These are phyloP conservation scores for Trinectes maculatus DNA, from an alignment of 2,113 vertebrate species.

Conservation along the genomic window DNA sequence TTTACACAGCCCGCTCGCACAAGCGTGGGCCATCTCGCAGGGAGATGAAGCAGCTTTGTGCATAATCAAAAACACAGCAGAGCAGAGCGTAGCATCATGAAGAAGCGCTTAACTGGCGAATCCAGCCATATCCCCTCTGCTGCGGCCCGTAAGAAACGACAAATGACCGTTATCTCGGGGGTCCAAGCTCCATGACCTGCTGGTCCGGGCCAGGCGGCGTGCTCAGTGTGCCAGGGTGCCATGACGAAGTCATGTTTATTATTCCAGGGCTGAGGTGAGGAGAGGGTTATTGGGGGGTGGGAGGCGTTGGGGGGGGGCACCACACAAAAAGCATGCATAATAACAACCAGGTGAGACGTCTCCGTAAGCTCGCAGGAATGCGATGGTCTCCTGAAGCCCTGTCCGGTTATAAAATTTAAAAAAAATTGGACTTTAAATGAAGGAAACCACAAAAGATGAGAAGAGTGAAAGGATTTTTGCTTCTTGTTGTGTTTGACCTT, in stretches of 20 bases:
- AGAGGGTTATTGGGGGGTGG: slow-evolving; percentile 44
- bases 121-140: slow-evolving; percentile 47
- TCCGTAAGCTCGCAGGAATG: slow-evolving; percentile 60
- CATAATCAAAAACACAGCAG: slow-evolving; percentile 65
- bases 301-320: slow-evolving; percentile 24
- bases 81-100: slow-evolving; percentile 35
- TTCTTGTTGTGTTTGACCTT: slow-evolving; percentile 18
- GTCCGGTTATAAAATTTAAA: slow-evolving; percentile 47
- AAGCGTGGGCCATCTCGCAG: slow-evolving; percentile 38
- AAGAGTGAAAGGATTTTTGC: not conserved
- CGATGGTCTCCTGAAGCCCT: slow-evolving; percentile 37
- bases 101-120: slow-evolving; percentile 59
- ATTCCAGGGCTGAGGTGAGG: slow-evolving; percentile 68
- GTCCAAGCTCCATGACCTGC: slow-evolving; percentile 35
- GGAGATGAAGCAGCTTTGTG: slow-evolving; percentile 61
- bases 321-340: slow-evolving; percentile 67
- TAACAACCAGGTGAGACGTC: slow-evolving; percentile 75
- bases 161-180: slow-evolving; percentile 58
- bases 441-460: not conserved
- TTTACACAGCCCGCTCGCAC: slow-evolving; percentile 64
- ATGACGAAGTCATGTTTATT: slow-evolving; percentile 65
- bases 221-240: slow-evolving; percentile 44
- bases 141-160: slow-evolving; percentile 14
- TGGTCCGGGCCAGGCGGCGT: slow-evolving; percentile 24
- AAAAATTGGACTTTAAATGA: slow-evolving; percentile 1